Evolutionary conservation across 2,888 invertebrate species (phyloP).

Genomic region (Chloroclysta siterata): DNA sequence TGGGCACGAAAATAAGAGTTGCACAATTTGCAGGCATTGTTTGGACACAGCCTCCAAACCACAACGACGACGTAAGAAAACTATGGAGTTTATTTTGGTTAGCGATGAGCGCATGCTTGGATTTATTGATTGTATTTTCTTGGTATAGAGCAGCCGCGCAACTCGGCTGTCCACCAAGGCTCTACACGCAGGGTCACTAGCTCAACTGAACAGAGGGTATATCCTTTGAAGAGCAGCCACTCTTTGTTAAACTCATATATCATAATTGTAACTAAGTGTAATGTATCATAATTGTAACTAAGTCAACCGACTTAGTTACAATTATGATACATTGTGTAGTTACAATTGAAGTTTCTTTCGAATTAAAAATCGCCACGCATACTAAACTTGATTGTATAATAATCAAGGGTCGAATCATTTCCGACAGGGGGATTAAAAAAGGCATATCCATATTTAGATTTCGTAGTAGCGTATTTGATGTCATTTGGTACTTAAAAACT

Average conservation of each 20-base stretch:
- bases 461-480: too few relatives aligned
- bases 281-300: too few relatives aligned
- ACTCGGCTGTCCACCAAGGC: conserved; percentile 39
- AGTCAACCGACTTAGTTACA: too few relatives aligned
- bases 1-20: conserved; percentile 54
- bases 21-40: conserved; percentile 59
- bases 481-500: too few relatives aligned
- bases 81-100: conserved; percentile 35
- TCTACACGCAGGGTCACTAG: conserved; percentile 1
- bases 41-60: conserved; percentile 52
- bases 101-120: conserved; percentile 67
- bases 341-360: too few relatives aligned
- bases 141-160: conserved; percentile 58
- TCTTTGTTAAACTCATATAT: neutral
- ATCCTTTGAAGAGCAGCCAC: neutral
- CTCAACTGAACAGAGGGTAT: neutral
- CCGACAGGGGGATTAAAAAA: too few relatives aligned
- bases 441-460: too few relatives aligned
- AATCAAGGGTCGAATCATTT: too few relatives aligned
- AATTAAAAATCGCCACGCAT: too few relatives aligned
- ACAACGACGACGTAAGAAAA: neutral
- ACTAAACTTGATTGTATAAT: too few relatives aligned
- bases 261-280: too few relatives aligned
- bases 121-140: conserved; percentile 68
- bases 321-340: too few relatives aligned